Percentiles rank a stretch among this genome's conserved stretches.
phyloP scores from a whole-genome alignment of 2,113 vertebrate species.

The Pseudolaguvia tuberculata region DNA sequence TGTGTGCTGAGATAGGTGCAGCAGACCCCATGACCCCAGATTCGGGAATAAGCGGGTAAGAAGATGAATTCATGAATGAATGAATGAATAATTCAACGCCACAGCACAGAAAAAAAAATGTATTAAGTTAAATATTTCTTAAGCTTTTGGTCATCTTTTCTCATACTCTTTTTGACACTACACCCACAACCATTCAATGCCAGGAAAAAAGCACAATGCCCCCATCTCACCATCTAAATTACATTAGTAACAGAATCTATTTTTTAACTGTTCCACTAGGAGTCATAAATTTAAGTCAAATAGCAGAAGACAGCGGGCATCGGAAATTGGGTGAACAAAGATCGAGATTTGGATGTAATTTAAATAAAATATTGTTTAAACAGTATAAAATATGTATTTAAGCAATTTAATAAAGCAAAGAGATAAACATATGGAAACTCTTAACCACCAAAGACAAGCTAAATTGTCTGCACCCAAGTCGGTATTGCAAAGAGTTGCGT shows the following conservation, averaged over 20 bases:
- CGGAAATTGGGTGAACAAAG: constrained; percentile 65
- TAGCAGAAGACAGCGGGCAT: constrained; percentile 70
- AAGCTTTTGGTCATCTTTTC: constrained; percentile 56
- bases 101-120: constrained; percentile 44
- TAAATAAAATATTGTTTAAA: constrained; percentile 70
- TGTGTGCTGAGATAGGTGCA: too few species aligned
- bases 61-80: too few species aligned
- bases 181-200: constrained; percentile 58
- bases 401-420: constrained; percentile 60
- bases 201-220: constrained; percentile 70
- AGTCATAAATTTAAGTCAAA: constrained; percentile 71
- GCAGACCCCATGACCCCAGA: too few species aligned
- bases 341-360: constrained; percentile 71
- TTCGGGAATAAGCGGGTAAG: too few species aligned
- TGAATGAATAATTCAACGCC: too few species aligned
- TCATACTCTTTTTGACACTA: constrained; percentile 55
- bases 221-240: constrained; percentile 66
- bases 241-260: constrained; percentile 66
- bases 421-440: neutral
- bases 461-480: neutral
- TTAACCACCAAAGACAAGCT: neutral
- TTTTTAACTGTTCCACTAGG: constrained; percentile 71
- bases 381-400: constrained; percentile 49
- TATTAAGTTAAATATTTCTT: constrained; percentile 67
- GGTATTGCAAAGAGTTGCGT: neutral